phyloP scores from a whole-genome alignment of 1,140 invertebrate species.

The Aphis craccivora region DNA sequence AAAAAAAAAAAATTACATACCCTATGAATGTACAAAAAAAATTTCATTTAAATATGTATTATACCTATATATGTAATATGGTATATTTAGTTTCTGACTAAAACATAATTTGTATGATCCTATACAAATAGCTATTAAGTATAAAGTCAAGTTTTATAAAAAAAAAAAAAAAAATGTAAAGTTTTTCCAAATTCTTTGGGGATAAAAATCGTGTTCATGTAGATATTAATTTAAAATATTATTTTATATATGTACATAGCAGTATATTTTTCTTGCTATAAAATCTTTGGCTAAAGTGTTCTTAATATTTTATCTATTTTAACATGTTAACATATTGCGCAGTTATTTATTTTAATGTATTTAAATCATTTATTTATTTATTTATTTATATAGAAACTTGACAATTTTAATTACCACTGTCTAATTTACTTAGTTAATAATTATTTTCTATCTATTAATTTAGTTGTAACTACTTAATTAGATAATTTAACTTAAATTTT shows the following conservation, averaged over 20 bases:
- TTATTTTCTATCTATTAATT: slow-evolving; percentile 26
- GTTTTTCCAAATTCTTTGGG: background rate
- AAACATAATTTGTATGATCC: background rate
- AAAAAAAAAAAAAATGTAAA: background rate
- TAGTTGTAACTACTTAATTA: slow-evolving; percentile 37
- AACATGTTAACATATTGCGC: background rate
- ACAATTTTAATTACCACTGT: slow-evolving; percentile 55
- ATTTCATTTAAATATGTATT: background rate
- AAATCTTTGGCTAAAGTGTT: background rate
- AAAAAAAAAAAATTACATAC: background rate
- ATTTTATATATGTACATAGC: slow-evolving; percentile 6
- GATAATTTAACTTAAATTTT: slow-evolving; percentile 16
- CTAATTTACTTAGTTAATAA: slow-evolving; percentile 31
- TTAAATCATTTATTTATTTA: background rate
- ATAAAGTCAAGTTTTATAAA: background rate
- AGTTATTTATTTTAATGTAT: background rate
- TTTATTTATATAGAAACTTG: slow-evolving; percentile 2
- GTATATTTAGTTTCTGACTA: background rate
- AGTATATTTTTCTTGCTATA: slow-evolving; percentile 24
- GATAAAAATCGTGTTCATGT: slow-evolving; percentile 42
- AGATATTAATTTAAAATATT: background rate
- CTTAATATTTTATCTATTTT: slow-evolving; percentile 23
- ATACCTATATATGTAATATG: background rate
- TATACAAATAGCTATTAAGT: slow-evolving; percentile 26
- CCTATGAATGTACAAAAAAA: slow-evolving; percentile 27